Conservation (phyloP, 2,888 invertebrate species). For the Branchellion lobata region DNA sequence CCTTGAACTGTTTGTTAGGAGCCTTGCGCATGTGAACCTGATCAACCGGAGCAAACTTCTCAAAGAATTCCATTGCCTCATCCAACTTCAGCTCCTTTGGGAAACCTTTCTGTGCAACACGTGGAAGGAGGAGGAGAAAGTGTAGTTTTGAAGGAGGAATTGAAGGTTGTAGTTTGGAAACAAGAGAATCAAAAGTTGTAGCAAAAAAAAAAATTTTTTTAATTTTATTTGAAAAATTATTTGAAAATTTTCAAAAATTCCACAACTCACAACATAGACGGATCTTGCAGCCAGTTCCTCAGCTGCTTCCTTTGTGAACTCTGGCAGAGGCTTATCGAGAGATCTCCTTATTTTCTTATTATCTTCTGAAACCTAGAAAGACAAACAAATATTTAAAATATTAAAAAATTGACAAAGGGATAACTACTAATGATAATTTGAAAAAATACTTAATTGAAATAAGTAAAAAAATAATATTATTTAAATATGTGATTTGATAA, state of each 20-base stretch:
- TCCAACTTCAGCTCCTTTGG: conserved; percentile 68
- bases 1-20: conserved; percentile 59
- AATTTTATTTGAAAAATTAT: no score
- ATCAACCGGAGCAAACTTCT: conserved; percentile 71
- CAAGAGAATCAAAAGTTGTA: neutral
- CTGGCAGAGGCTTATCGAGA: conserved; percentile 76
- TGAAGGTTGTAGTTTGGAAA: neutral
- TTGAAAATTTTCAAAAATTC: no score
- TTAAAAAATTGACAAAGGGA: no score
- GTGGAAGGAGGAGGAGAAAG: neutral
- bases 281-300: conserved; percentile 76
- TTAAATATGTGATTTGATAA: neutral
- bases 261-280: conserved; percentile 69
- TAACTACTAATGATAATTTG: neutral
- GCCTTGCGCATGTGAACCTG: conserved; percentile 67
- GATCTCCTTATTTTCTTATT: conserved; percentile 74
- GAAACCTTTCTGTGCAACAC: conserved; percentile 68
- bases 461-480: conserved; percentile 27
- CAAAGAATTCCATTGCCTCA: conserved; percentile 74
- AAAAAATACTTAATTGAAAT: neutral
- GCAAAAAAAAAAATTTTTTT: no score
- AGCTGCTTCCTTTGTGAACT: conserved; percentile 78
- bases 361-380: conserved; percentile 69
- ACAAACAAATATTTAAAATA: neutral
- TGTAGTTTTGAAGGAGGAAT: neutral